Evolutionary conservation across 2,113 vertebrate species (phyloP).

Genomic region (Prolemur simus): DNA sequence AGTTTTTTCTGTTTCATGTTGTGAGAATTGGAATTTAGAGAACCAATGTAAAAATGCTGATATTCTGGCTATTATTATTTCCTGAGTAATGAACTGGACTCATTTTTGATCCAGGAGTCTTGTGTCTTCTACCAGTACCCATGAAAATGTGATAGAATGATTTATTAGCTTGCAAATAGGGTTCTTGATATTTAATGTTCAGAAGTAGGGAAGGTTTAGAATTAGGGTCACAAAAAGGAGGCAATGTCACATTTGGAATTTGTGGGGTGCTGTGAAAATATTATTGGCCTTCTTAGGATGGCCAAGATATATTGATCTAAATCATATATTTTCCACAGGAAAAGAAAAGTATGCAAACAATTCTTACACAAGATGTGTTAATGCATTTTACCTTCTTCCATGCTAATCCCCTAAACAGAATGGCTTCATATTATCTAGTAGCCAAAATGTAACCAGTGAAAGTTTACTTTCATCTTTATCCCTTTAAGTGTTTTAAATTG

Average conservation of each 20-base stretch:
- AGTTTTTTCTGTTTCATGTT: neutral
- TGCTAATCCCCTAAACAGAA: neutral
- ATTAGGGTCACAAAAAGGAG: neutral
- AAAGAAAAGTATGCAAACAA: neutral
- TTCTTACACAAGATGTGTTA: neutral
- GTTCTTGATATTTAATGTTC: neutral
- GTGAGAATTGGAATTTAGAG: neutral
- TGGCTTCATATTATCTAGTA: neutral
- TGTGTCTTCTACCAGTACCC: neutral
- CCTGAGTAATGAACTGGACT: neutral
- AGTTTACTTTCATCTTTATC: neutral
- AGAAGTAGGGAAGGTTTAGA: neutral
- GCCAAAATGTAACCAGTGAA: neutral
- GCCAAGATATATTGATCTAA: neutral
- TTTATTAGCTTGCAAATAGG: neutral
- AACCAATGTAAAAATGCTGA: neutral
- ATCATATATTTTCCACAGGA: neutral
- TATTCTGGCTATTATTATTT: neutral
- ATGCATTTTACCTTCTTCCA: neutral
- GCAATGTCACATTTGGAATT: neutral
- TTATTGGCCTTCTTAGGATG: neutral
- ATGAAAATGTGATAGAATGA: neutral
- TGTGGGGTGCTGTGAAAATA: neutral
- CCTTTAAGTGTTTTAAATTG: neutral
- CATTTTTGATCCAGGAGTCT: neutral